Evolutionary conservation across 2,113 vertebrate species (phyloP), one percentile per base, ranked within the genome.

Genomic region (Speoplatyrhinus poulsoni): DNA sequence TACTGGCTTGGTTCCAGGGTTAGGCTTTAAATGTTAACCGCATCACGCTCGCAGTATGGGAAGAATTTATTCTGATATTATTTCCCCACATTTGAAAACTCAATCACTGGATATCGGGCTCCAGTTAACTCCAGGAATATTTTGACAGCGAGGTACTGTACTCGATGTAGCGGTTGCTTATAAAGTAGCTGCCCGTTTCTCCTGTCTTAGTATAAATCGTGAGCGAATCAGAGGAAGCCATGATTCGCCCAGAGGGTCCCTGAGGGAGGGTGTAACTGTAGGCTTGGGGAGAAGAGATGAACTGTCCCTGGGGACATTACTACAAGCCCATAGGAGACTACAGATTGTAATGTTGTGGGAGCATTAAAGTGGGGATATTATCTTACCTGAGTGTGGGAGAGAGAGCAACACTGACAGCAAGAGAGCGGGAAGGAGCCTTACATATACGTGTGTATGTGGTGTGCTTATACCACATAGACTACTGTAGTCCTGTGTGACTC

Each of bases 301-400:
- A 26, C 9, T 5, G 61, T 63, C 85, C 75, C 4, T 57, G 58
- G 80, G 82, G 76, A 65, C 74, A 68, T 77, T 41, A 41, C 5
- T 41, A 41, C 36, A 41, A 41, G 36, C 36, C 36, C 36, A 6
- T 41, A 41, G 79, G 67, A 41, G 74, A 76, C 71, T 49, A 47
- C 73, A 77, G 67, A 71, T 65, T 79, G 65, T 77, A 81, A 81
- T 73, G 70, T 82, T 74, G 16, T 15, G 3, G 70, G 74, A 81
- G 84, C 82, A 64, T 72, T 15, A 58, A 26, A 52, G 41, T 68
- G 72, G 68, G 76, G 81, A 85, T 85, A 88, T 88, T 85, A 87
- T 81, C 82, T 88, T 86, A 85, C 87, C 88, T 81, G 62, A 65
- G 57, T 68, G 67, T 54, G 17, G 52, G 58, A 54, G 46, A 32